A percentile compares a stretch with the other conserved stretches of the same genome.
phyloP scores from a whole-genome alignment of 2,797 vertebrate species.

The Rhinichthys osculus region DNA sequence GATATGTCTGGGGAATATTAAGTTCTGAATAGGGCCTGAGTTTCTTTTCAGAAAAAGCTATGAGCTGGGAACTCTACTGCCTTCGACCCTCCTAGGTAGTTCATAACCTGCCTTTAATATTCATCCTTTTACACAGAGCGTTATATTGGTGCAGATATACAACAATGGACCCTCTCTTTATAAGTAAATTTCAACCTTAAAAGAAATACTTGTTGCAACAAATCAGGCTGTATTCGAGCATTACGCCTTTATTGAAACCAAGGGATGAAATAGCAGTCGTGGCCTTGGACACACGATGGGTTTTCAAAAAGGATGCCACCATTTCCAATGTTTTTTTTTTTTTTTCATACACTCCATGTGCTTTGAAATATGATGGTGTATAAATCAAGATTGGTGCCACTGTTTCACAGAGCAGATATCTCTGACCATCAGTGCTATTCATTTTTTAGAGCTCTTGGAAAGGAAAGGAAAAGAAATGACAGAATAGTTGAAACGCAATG shows the following conservation, averaged over 20 bases:
- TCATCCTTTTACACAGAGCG: slow-evolving; percentile 52
- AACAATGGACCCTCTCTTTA: slow-evolving; percentile 20
- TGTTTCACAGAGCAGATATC: not conserved
- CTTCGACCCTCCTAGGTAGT: not conserved
- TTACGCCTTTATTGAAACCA: slow-evolving; percentile 52
- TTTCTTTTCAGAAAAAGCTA: slow-evolving; percentile 63
- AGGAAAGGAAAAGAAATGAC: slow-evolving; percentile 16
- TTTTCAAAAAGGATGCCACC: slow-evolving; percentile 58
- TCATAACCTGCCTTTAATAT: slow-evolving; percentile 62
- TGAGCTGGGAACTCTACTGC: slow-evolving; percentile 39
- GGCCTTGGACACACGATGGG: slow-evolving; percentile 62
- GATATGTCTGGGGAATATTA: slow-evolving; percentile 70
- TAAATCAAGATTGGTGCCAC: slow-evolving; percentile 63
- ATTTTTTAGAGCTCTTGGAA: not conserved
- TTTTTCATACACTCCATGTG: slow-evolving; percentile 63
- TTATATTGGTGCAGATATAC: slow-evolving; percentile 4
- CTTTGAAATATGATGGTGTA: slow-evolving; percentile 57
- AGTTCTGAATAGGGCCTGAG: slow-evolving; percentile 64
- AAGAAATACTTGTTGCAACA: slow-evolving; percentile 50
- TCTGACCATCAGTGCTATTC: not conserved
- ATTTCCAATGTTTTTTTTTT: slow-evolving; percentile 70
- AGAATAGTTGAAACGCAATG: slow-evolving; percentile 1
- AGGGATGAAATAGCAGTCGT: slow-evolving; percentile 60
- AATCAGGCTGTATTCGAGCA: slow-evolving; percentile 61
- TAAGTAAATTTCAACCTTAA: slow-evolving; percentile 16